A percentile compares a stretch with the other conserved stretches of the same genome.
Evolutionary conservation across 2,888 invertebrate genomes (phyloP).

Genomic region (Ptychoptera albimana): DNA sequence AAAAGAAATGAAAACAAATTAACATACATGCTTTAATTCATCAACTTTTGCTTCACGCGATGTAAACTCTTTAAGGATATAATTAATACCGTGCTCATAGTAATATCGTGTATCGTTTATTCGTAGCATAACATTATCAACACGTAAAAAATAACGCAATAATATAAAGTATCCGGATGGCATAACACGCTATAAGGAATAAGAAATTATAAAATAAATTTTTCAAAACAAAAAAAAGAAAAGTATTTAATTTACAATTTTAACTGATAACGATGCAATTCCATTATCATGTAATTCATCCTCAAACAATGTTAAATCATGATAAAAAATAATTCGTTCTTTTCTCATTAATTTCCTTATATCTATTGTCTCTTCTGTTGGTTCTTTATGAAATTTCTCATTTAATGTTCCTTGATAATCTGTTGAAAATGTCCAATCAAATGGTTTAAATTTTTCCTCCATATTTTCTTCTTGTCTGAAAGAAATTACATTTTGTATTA

Average conservation of each 20-base stretch:
- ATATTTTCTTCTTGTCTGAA: conserved; percentile 46
- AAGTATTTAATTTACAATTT: conserved; percentile 58
- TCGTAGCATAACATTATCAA: conserved; percentile 81
- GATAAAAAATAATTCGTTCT: conserved; percentile 87
- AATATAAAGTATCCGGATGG: conserved; percentile 82
- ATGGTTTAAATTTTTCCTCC: conserved; percentile 67
- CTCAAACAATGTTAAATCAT: conserved; percentile 87
- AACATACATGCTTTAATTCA: conserved; percentile 43
- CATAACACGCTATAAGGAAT: conserved; percentile 75
- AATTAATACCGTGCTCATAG: conserved; percentile 58
- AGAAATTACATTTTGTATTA: conserved; percentile 9
- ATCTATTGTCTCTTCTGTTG: conserved; percentile 64
- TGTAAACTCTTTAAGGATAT: conserved; percentile 69
- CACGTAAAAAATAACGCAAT: conserved; percentile 78
- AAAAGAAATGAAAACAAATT: conserved; percentile 1
- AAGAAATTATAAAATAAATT: conserved; percentile 4
- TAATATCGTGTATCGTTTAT: conserved; percentile 80
- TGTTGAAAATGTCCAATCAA: conserved; percentile 96
- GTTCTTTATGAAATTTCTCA: conserved; percentile 39
- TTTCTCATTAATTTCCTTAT: conserved; percentile 72
- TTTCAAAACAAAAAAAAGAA: conserved; percentile 1
- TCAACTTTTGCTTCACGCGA: conserved; percentile 57
- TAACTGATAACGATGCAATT: conserved; percentile 73
- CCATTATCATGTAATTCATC: conserved; percentile 99
- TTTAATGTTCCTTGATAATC: conserved; percentile 72